A percentile compares a stretch with the other conserved stretches of the same genome.
These are phyloP conservation scores for Leptoteleia sp. DNA, from an alignment of 1,140 invertebrate species.

Conservation along the genomic window DNA sequence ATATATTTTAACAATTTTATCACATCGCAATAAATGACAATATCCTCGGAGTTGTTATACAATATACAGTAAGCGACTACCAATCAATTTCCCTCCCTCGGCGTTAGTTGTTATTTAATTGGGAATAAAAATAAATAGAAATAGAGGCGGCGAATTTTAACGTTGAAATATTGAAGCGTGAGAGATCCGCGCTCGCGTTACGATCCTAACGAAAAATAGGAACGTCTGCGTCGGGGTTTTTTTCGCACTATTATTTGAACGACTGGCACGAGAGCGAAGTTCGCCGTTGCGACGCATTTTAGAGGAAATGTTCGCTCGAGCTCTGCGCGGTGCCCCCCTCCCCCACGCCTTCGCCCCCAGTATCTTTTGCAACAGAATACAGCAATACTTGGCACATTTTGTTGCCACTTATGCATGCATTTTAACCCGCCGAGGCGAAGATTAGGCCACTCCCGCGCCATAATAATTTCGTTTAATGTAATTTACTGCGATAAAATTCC, in stretches of 20 bases:
- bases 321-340: not conserved
- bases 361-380: conserved; percentile 27
- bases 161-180: conserved; percentile 9
- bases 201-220: conserved; percentile 18
- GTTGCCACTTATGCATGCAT: conserved; percentile 46
- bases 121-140: too few relatives aligned
- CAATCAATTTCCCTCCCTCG: too few relatives aligned
- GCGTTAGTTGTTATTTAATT: too few relatives aligned
- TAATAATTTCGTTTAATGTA: conserved; percentile 52
- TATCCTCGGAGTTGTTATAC: too few relatives aligned
- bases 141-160: not conserved
- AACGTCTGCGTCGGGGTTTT: conserved; percentile 9
- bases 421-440: conserved; percentile 22
- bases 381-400: conserved; percentile 33
- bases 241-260: conserved; percentile 44
- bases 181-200: conserved; percentile 20
- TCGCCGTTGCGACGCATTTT: conserved; percentile 22
- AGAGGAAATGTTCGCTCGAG: conserved; percentile 25
- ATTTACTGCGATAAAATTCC: conserved; percentile 42
- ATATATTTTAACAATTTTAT: too few relatives aligned
- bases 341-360: too few relatives aligned
- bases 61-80: too few relatives aligned
- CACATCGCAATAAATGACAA: too few relatives aligned
- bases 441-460: conserved; percentile 38
- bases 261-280: conserved; percentile 27